Conservation (phyloP, 1,140 invertebrate species). For the Caerostris darwini region DNA sequence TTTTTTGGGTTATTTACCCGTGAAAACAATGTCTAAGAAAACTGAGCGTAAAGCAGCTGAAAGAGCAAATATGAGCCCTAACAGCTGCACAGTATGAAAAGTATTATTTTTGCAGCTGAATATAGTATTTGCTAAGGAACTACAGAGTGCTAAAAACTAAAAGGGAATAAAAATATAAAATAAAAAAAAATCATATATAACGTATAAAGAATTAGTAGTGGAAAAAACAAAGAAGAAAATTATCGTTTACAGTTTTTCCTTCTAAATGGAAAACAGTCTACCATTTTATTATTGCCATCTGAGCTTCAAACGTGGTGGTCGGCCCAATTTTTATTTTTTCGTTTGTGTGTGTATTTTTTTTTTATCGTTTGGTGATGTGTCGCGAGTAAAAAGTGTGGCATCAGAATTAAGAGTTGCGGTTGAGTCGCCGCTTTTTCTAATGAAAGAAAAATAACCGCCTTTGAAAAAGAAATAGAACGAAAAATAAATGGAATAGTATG, state of each 20-base stretch:
- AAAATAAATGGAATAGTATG: slow-evolving; percentile 29
- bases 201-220: background rate
- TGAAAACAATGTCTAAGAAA: slow-evolving; percentile 25
- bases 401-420: slow-evolving; percentile 39
- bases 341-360: background rate
- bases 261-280: slow-evolving; percentile 50
- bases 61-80: slow-evolving; percentile 39
- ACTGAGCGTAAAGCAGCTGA: background rate
- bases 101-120: slow-evolving; percentile 7
- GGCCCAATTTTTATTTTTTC: background rate
- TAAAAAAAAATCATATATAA: background rate
- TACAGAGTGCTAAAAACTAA: background rate
- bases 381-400: slow-evolving; percentile 20
- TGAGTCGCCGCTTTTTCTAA: slow-evolving; percentile 31
- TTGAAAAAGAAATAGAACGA: slow-evolving; percentile 12
- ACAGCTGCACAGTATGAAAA: slow-evolving; percentile 24
- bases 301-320: background rate
- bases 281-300: slow-evolving; percentile 39
- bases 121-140: background rate
- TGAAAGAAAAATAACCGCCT: slow-evolving; percentile 26
- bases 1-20: background rate
- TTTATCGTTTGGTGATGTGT: slow-evolving; percentile 5
- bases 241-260: slow-evolving; percentile 6
- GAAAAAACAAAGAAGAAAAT: background rate
- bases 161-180: background rate